phyloP scores from a whole-genome alignment of 2,888 invertebrate species.

The Drosophila subquinaria region DNA sequence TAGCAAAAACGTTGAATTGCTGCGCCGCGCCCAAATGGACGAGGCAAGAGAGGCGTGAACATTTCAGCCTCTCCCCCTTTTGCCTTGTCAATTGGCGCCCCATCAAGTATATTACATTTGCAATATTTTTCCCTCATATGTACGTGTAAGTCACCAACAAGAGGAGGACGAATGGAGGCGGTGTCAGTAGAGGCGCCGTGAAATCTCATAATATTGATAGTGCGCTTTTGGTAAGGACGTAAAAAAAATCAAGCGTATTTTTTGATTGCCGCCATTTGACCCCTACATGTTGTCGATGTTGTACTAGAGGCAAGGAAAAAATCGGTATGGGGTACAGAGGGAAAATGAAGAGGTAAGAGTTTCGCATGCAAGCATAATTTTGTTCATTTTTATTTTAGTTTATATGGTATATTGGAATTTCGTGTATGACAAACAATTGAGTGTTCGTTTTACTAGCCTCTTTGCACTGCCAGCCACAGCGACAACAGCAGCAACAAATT shows the following conservation, averaged over 20 bases:
- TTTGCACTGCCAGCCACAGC: slow-evolving; percentile 26
- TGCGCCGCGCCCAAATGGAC: slow-evolving; percentile 38
- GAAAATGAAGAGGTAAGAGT: not conserved
- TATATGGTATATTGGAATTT: slow-evolving; percentile 15
- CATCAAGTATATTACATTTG: slow-evolving; percentile 77
- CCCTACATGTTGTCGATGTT: slow-evolving; percentile 20
- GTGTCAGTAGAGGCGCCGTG: slow-evolving; percentile 28
- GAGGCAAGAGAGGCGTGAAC: slow-evolving; percentile 13
- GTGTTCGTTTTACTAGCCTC: slow-evolving; percentile 22
- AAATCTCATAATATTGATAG: slow-evolving; percentile 80
- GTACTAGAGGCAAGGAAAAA: not conserved
- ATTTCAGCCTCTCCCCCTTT: slow-evolving; percentile 19
- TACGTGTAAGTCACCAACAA: not conserved
- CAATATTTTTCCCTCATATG: slow-evolving; percentile 70
- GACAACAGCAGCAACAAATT: slow-evolving; percentile 50
- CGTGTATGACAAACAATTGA: slow-evolving; percentile 46
- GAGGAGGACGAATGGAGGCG: not conserved
- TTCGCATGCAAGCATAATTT: slow-evolving; percentile 45
- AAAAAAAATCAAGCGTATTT: slow-evolving; percentile 65
- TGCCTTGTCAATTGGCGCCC: slow-evolving; percentile 10
- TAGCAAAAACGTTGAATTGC: slow-evolving; percentile 65
- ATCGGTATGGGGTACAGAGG: not conserved
- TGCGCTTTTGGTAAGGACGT: slow-evolving; percentile 49
- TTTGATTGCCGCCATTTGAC: slow-evolving; percentile 68
- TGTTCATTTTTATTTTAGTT: slow-evolving; percentile 32